phyloP scores from a whole-genome alignment of 2,888 invertebrate species.

The Nomada ferruginata region DNA sequence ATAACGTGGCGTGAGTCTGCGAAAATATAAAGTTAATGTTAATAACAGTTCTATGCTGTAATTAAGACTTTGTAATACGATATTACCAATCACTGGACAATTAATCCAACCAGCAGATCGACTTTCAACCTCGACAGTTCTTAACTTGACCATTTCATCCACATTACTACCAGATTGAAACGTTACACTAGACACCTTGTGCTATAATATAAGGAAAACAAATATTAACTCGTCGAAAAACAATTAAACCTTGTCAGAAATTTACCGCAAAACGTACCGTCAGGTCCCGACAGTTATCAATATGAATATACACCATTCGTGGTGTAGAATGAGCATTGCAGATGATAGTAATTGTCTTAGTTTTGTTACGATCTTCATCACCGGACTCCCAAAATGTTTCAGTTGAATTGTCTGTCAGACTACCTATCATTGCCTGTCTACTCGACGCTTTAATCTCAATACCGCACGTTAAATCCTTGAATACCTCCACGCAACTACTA shows the following conservation, averaged over 20 bases:
- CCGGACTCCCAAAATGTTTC: slow-evolving; percentile 99
- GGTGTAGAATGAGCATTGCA: slow-evolving; percentile 88
- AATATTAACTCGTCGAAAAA: not conserved
- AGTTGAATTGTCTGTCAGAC: slow-evolving; percentile 96
- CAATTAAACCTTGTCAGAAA: not conserved
- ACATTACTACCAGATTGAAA: slow-evolving; percentile 93
- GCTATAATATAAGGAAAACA: slow-evolving; percentile 86
- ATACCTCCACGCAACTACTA: slow-evolving; percentile 87
- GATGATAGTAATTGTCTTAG: slow-evolving; percentile 92
- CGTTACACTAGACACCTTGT: slow-evolving; percentile 94
- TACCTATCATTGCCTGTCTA: slow-evolving; percentile 96
- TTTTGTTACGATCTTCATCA: slow-evolving; percentile 97
- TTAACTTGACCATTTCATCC: slow-evolving; percentile 92
- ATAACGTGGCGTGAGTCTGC: slow-evolving; percentile 85
- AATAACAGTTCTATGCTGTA: not conserved
- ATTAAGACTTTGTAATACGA: slow-evolving; percentile 5
- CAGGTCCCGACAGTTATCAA: slow-evolving; percentile 97
- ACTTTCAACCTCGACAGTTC: slow-evolving; percentile 93
- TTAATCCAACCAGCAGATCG: slow-evolving; percentile 96
- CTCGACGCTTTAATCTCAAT: slow-evolving; percentile 96
- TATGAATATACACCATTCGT: slow-evolving; percentile 92
- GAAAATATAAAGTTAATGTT: slow-evolving; percentile 35
- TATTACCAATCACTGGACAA: slow-evolving; percentile 90
- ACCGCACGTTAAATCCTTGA: slow-evolving; percentile 90
- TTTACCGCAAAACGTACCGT: slow-evolving; percentile 86